A percentile compares a stretch with the other conserved stretches of the same genome.
These are phyloP conservation scores for Stegostoma tigrinum DNA, from an alignment of 2,113 vertebrate species.

Conservation along the genomic window DNA sequence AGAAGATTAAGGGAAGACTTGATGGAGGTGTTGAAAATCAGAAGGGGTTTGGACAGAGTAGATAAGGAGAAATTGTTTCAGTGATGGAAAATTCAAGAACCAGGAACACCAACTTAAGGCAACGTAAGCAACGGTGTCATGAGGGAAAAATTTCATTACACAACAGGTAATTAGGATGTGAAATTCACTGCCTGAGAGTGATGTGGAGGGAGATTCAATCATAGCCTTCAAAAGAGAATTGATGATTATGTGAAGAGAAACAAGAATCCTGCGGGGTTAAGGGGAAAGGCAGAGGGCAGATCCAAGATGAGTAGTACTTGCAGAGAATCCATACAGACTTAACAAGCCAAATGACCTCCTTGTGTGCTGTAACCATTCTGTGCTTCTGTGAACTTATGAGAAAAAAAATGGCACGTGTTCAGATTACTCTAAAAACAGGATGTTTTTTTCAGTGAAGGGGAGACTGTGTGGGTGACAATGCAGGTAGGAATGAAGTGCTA, in stretches of 20 bases:
- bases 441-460: conserved; percentile 7
- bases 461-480: conserved; percentile 1
- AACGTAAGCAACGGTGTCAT: neutral
- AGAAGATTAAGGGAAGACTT: neutral
- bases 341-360: neutral
- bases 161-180: neutral
- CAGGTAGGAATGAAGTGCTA: conserved; percentile 33
- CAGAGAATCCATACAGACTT: neutral
- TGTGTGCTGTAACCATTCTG: neutral
- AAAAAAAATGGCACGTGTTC: neutral
- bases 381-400: neutral
- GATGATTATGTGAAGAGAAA: neutral
- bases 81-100: neutral
- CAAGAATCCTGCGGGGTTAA: neutral
- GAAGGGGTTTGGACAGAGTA: neutral
- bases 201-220: neutral
- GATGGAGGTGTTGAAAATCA: neutral
- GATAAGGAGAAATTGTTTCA: neutral
- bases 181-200: neutral
- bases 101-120: neutral
- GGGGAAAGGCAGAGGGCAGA: neutral
- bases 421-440: neutral
- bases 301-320: neutral
- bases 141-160: neutral
- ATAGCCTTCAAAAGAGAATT: neutral